Conservation (phyloP, 1,140 invertebrate genomes). For the Eriocheir sinensis region DNA sequence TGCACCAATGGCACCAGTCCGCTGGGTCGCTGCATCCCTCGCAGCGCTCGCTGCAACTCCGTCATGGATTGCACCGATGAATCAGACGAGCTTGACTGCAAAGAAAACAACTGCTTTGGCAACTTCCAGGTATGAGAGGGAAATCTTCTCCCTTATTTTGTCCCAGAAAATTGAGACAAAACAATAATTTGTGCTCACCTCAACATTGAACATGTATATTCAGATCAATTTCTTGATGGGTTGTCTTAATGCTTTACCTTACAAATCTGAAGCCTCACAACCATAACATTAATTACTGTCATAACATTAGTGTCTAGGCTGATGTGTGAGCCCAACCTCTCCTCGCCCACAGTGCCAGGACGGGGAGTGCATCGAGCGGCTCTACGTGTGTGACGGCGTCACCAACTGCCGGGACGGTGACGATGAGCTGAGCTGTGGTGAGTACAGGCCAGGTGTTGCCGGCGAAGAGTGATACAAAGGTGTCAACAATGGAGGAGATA, state of each 20-base stretch:
- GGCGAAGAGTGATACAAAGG: neutral
- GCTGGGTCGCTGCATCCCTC: slow-evolving; percentile 86
- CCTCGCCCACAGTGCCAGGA: slow-evolving; percentile 82
- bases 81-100: slow-evolving; percentile 87
- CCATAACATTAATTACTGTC: neutral
- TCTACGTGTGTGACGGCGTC: slow-evolving; percentile 79
- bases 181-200: no score
- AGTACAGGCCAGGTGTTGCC: neutral
- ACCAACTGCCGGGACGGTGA: slow-evolving; percentile 80
- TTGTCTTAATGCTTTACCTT: no score
- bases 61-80: slow-evolving; percentile 88
- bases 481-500: no score
- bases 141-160: no score
- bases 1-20: slow-evolving; percentile 81
- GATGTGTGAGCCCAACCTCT: no score
- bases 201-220: neutral
- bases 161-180: no score
- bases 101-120: slow-evolving; percentile 71
- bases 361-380: slow-evolving; percentile 81
- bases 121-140: slow-evolving; percentile 65
- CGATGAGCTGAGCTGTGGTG: slow-evolving; percentile 80
- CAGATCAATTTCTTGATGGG: no score
- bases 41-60: slow-evolving; percentile 89
- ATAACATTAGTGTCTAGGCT: slow-evolving; percentile 80
- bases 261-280: no score